Conservation (phyloP, 2,113 vertebrate genomes). For the Emydura subglobosa region DNA sequence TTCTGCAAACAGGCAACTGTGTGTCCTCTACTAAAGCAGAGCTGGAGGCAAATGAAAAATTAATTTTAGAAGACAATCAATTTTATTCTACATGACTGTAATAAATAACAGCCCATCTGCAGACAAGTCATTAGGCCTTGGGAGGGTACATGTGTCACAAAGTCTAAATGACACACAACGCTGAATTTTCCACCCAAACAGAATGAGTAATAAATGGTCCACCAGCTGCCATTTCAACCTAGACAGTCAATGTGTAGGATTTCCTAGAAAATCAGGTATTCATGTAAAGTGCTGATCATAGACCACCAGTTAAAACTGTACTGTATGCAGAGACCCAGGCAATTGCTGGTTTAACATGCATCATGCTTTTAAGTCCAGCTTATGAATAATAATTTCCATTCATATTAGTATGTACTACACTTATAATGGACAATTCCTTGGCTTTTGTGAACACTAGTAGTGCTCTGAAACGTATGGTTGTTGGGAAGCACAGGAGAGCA, state of each 20-base stretch:
- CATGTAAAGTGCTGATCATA: neutral
- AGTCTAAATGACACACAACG: slow-evolving; percentile 87
- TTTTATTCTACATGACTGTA: slow-evolving; percentile 93
- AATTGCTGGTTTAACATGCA: neutral
- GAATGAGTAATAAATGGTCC: slow-evolving; percentile 67
- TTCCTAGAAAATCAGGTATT: slow-evolving; percentile 34
- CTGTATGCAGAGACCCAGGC: neutral
- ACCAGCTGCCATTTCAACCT: slow-evolving; percentile 53
- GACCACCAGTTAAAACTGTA: neutral
- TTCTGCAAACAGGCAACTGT: slow-evolving; percentile 89
- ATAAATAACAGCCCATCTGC: slow-evolving; percentile 92
- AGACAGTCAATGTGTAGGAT: slow-evolving; percentile 27
- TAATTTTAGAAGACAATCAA: slow-evolving; percentile 96
- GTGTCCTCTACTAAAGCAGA: slow-evolving; percentile 91
- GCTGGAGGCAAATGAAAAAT: slow-evolving; percentile 93
- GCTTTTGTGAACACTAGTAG: neutral
- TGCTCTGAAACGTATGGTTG: neutral
- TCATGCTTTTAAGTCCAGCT: neutral
- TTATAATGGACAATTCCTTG: neutral
- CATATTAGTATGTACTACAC: neutral
- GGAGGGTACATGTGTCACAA: slow-evolving; percentile 86
- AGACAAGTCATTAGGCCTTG: slow-evolving; percentile 88
- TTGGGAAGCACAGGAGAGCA: neutral
- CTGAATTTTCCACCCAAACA: slow-evolving; percentile 74
- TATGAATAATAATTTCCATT: neutral